Percentiles rank a stretch among this genome's conserved stretches.
Evolutionary conservation across 2,888 invertebrate species (phyloP).

Genomic region (Phortica magna): DNA sequence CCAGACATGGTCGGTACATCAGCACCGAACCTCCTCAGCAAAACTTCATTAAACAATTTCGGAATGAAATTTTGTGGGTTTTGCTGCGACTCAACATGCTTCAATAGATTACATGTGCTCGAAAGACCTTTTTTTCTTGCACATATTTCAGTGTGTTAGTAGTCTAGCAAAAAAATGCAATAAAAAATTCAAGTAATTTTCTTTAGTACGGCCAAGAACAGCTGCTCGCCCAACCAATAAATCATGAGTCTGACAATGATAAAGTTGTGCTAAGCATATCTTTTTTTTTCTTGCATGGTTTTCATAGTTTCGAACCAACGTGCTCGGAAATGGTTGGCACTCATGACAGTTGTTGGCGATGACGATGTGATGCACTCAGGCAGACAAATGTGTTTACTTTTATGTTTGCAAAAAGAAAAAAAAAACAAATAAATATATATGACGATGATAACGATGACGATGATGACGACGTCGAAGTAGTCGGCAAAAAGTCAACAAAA

Average conservation of each 20-base stretch:
- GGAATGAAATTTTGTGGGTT: no score
- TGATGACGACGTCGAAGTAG: background rate
- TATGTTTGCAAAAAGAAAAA: conserved; percentile 2
- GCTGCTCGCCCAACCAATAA: conserved; percentile 19
- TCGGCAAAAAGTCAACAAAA: conserved; percentile 11
- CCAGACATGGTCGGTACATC: no score
- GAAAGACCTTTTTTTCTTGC: no score
- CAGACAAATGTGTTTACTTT: conserved; percentile 16
- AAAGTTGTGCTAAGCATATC: conserved; percentile 2
- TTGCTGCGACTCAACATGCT: no score
- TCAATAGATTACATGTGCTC: no score
- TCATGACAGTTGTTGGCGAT: background rate
- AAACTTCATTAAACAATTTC: no score
- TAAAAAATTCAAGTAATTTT: conserved; percentile 18
- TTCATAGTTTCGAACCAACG: background rate
- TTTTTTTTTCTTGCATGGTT: background rate
- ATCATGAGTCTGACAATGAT: conserved; percentile 25
- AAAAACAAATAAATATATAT: background rate
- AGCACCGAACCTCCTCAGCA: no score
- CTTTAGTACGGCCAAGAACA: conserved; percentile 1
- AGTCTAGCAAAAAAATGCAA: background rate
- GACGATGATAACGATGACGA: no score
- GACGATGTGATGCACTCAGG: background rate
- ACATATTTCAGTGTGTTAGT: background rate
- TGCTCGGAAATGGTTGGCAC: background rate